Base-by-base conservation (phyloP, 2,113 vertebrate genomes). In the Tangachromis dhanisi region DNA sequence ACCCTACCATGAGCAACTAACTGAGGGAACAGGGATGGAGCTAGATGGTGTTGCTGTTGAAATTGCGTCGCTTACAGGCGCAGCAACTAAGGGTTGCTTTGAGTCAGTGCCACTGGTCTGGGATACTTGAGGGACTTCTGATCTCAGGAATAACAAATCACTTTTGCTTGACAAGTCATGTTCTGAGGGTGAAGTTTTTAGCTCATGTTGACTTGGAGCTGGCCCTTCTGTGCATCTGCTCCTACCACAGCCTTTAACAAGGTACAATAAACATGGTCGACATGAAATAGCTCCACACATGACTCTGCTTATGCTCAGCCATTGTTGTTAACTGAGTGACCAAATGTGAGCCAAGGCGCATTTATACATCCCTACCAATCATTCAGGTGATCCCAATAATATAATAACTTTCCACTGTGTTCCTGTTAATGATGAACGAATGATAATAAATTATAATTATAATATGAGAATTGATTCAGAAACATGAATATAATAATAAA, bases 261-360 rank as follows among this genome's bases (percentile, higher is more conserved):
- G 29, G 29, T 33, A 19, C 29, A 63, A 19, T 63, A 63, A 0
- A 63, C 59, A 63, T 63, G 16, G 29, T 63, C 2, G 2, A 63
- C 59, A 3, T 33, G 59, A 19, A 63, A 33, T 33, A 33, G 16
- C 59, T 63, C 29, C 59, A 63, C 59, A 2, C 59, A 59, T 31
- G 26, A 59, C 26, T 59, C 57, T 59, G 26, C 57, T 59, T 59
- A 31, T 59, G 57, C 26, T 59, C 14, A 59, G 57, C 14, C 26
- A 40, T 11, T 11, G 38, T 40, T 40, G 38, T 40, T 12, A 59
- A 31, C 13, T 17, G 26, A 59, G 57, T 59, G 57, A 59, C 26
- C 57, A 31, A 9, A 59, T 59, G 0, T 31, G 57, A 31, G 57
- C 0, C 57, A 31, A 59, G 57, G 3, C 0, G 2, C 57, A 31